phyloP scores from a whole-genome alignment of 2,113 vertebrate species.

The Empidonax traillii region DNA sequence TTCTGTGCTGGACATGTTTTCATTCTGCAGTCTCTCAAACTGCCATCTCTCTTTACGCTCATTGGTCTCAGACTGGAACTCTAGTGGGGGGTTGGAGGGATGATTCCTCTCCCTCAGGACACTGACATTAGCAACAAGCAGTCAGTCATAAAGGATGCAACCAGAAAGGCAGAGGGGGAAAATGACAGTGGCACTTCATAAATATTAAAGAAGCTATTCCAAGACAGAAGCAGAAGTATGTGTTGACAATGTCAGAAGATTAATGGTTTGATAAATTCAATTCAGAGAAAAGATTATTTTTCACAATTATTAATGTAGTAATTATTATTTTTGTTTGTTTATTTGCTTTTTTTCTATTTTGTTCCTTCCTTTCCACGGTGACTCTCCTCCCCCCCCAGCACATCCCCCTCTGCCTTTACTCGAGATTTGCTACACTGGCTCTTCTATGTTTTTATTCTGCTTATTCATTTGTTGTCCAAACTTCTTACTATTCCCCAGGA shows the following conservation, averaged over 20 bases:
- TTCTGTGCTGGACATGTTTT: background rate
- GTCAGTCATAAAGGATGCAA: slow-evolving; percentile 18
- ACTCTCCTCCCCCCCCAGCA: too few relatives aligned
- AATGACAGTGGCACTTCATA: background rate
- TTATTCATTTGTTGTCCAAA: background rate
- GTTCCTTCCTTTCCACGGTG: background rate
- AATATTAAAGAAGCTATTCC: slow-evolving; percentile 8
- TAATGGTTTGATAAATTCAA: background rate
- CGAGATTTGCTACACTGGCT: background rate
- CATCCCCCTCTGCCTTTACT: background rate
- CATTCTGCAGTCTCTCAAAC: background rate
- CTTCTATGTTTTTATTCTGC: background rate
- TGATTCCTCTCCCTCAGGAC: slow-evolving; percentile 5
- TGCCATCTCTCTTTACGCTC: background rate
- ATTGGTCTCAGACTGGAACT: background rate
- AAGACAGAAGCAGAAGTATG: background rate
- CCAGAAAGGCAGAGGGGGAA: background rate
- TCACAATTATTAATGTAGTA: background rate
- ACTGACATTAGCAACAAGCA: slow-evolving; percentile 25
- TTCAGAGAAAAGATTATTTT: background rate
- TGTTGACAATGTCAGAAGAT: background rate
- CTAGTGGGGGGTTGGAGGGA: background rate
- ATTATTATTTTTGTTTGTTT: background rate
- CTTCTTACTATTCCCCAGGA: background rate
- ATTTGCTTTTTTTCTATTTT: background rate